A percentile compares a stretch with the other conserved stretches of the same genome.
These are phyloP conservation scores for Butorides virescens DNA, from an alignment of 2,113 vertebrate species.

Conservation along the genomic window DNA sequence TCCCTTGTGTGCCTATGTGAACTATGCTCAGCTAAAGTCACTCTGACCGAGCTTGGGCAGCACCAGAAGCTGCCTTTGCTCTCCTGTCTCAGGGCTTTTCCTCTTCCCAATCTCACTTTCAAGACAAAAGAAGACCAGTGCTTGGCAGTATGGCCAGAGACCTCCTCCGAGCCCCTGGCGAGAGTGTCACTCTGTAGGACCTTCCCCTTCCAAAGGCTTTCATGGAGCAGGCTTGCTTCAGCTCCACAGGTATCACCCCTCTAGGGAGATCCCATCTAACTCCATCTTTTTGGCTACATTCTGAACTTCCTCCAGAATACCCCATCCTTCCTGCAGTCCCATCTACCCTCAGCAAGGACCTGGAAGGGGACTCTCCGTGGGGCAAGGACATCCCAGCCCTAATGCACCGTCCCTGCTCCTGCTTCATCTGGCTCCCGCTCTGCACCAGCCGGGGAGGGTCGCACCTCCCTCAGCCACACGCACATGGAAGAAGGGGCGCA, in stretches of 20 bases:
- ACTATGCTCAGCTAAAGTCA: neutral
- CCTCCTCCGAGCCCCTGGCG: accelerated
- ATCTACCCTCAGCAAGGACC: neutral
- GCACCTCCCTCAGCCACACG: accelerated
- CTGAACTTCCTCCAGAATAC: neutral
- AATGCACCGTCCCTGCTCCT: neutral
- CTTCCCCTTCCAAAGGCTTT: neutral
- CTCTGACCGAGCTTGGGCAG: neutral
- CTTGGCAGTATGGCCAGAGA: neutral
- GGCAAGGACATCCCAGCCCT: neutral
- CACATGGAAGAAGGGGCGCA: neutral
- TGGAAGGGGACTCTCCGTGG: neutral
- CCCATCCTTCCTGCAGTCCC: neutral
- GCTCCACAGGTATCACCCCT: neutral
- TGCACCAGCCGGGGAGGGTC: neutral
- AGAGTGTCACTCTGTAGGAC: neutral
- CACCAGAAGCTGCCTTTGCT: neutral
- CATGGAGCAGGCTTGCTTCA: neutral
- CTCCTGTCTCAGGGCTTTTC: neutral
- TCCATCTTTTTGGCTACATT: neutral
- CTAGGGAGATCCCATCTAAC: neutral
- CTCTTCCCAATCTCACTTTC: neutral
- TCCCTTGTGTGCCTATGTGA: neutral
- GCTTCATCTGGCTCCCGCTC: neutral
- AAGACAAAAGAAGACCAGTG: neutral